Evolutionary conservation across 2,797 vertebrate genomes (phyloP).

Genomic region (Anguilla marmorata): DNA sequence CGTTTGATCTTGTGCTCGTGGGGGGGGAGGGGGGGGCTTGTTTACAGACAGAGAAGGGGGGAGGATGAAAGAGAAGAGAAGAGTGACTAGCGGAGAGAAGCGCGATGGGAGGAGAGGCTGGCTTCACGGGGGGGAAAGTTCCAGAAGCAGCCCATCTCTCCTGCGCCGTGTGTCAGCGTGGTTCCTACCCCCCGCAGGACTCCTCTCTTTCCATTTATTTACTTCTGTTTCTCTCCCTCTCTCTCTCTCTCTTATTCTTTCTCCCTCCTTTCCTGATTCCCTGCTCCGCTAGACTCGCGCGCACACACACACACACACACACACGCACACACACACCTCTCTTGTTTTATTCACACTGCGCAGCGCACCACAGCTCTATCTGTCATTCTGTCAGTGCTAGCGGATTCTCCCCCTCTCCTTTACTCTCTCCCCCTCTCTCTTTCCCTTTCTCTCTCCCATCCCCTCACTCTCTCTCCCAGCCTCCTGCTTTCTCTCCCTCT

Average conservation of each 20-base stretch:
- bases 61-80: constrained; percentile 12
- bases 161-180: too few species aligned
- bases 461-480: background rate
- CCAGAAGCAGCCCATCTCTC: background rate
- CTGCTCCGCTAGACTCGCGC: too few species aligned
- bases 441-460: background rate
- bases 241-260: background rate
- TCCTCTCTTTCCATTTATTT: too few species aligned
- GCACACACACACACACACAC: too few species aligned
- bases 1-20: constrained; percentile 27
- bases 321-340: too few species aligned
- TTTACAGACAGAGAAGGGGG: background rate
- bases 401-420: too few species aligned
- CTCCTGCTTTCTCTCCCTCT: too few species aligned
- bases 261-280: background rate
- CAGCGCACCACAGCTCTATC: background rate
- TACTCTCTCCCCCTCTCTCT: background rate
- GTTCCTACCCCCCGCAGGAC: too few species aligned
- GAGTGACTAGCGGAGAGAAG: background rate
- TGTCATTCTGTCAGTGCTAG: background rate
- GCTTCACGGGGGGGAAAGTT: background rate
- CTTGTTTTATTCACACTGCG: too few species aligned
- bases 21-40: background rate
- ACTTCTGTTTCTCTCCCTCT: background rate
- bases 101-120: background rate